Percentiles rank a stretch among this genome's conserved stretches.
phyloP scores from a whole-genome alignment of 2,797 vertebrate genomes.

The Todus mexicanus region DNA sequence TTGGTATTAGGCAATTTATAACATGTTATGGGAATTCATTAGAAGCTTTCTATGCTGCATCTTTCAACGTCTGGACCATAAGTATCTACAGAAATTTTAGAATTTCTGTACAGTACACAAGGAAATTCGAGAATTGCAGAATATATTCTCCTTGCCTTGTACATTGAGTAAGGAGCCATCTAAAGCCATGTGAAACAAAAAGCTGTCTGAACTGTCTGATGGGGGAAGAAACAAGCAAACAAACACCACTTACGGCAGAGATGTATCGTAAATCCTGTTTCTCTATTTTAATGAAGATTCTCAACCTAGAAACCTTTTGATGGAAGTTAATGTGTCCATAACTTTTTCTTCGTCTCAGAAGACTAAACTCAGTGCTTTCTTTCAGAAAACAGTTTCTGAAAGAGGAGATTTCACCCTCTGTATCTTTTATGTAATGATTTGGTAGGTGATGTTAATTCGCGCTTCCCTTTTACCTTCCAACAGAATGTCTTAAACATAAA shows the following conservation, averaged over 20 bases:
- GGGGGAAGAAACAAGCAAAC: background rate
- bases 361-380: background rate
- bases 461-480: background rate
- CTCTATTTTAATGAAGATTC: background rate
- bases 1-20: background rate
- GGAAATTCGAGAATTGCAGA: background rate
- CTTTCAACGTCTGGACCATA: background rate
- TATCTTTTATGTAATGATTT: background rate
- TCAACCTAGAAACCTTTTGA: background rate
- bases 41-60: background rate
- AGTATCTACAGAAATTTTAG: background rate
- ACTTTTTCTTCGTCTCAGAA: background rate
- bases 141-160: background rate
- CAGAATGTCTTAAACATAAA: background rate
- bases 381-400: background rate
- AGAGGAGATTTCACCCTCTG: background rate
- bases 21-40: background rate
- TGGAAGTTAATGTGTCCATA: background rate
- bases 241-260: background rate
- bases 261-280: background rate
- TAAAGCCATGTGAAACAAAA: background rate
- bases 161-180: background rate
- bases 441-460: background rate
- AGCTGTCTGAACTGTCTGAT: background rate
- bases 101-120: background rate